Percentiles rank a stretch among this genome's conserved stretches.
Evolutionary conservation across 1,140 invertebrate species (phyloP).

Genomic region (Nomia melanderi): DNA sequence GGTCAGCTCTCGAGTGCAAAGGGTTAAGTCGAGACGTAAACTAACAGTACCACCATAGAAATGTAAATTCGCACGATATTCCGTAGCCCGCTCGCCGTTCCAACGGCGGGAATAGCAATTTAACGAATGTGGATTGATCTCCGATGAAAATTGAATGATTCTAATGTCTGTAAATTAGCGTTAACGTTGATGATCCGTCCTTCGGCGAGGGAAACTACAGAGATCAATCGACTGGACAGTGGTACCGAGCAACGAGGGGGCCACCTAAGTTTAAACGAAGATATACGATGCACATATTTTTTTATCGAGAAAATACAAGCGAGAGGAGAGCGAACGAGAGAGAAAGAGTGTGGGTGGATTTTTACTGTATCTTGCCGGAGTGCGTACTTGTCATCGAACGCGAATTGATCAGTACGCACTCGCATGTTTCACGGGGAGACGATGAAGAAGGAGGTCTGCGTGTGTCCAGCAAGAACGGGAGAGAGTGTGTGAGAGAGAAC

Average conservation of each 20-base stretch:
- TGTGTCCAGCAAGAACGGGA: background rate
- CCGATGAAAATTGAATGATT: background rate
- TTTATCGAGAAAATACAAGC: slow-evolving; percentile 51
- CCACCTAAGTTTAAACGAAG: slow-evolving; percentile 52
- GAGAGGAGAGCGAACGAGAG: background rate
- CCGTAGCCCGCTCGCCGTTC: too few species aligned
- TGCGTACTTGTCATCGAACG: background rate
- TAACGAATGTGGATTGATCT: too few species aligned
- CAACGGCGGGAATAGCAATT: too few species aligned
- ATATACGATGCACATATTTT: slow-evolving; percentile 66
- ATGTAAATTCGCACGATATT: too few species aligned
- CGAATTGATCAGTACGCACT: background rate
- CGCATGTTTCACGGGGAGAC: background rate
- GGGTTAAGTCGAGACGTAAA: too few species aligned
- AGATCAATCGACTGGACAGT: slow-evolving; percentile 34
- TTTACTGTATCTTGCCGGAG: slow-evolving; percentile 34
- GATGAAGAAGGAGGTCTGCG: background rate
- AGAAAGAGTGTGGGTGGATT: background rate
- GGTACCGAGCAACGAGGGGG: slow-evolving; percentile 48
- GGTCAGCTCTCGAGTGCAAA: too few species aligned
- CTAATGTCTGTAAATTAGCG: background rate
- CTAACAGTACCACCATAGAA: too few species aligned
- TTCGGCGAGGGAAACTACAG: slow-evolving; percentile 11
- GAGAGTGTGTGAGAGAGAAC: background rate
- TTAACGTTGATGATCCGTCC: slow-evolving; percentile 54